These are phyloP conservation scores for Peromyscus leucopus DNA, from an alignment of 2,113 vertebrate genomes.

Conservation along the genomic window DNA sequence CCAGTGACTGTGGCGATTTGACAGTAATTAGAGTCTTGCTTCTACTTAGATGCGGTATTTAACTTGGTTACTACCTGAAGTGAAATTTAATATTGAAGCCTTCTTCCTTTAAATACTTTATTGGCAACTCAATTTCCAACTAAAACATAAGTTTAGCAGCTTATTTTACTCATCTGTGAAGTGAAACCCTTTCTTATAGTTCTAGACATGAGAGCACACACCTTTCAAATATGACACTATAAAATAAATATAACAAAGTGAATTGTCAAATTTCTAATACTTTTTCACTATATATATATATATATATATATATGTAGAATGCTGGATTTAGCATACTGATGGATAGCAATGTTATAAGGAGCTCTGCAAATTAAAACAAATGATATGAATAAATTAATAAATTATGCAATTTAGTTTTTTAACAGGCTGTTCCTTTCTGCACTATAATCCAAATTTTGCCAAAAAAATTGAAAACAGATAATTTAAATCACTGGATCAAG, in stretches of 20 bases:
- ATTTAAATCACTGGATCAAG: not conserved
- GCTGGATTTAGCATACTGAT: not conserved
- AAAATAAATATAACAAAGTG: not conserved
- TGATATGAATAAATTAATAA: not conserved
- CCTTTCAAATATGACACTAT: not conserved
- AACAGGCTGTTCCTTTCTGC: not conserved
- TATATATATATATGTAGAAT: not conserved
- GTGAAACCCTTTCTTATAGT: not conserved
- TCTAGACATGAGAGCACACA: not conserved
- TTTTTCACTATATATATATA: not conserved
- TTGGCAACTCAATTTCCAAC: not conserved
- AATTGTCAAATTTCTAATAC: not conserved
- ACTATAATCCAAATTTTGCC: not conserved
- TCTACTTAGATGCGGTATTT: slow-evolving; percentile 62
- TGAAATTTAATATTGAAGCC: not conserved
- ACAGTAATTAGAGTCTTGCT: slow-evolving; percentile 76
- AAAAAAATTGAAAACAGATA: not conserved
- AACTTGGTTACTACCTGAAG: slow-evolving; percentile 47
- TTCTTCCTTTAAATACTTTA: slow-evolving; percentile 45
- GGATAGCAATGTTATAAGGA: not conserved
- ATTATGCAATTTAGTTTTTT: slow-evolving; percentile 15
- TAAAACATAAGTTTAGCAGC: slow-evolving; percentile 19
- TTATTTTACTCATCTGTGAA: not conserved
- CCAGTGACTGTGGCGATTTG: slow-evolving; percentile 66
- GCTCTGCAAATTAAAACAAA: not conserved